These are phyloP conservation scores for Cheilosia grossa DNA, from an alignment of 2,888 invertebrate species.

Conservation along the genomic window DNA sequence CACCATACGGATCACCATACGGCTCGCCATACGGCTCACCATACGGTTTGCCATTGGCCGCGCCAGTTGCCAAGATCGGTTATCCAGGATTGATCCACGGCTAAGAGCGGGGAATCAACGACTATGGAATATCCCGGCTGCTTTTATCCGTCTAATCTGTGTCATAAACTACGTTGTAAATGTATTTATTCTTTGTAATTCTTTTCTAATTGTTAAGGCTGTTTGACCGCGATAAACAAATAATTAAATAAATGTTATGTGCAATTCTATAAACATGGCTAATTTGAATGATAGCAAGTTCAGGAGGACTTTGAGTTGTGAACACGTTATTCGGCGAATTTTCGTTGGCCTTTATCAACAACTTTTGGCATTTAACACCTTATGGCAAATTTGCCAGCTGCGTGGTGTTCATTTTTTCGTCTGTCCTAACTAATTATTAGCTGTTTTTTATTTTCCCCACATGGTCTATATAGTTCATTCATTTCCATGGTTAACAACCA, in stretches of 20 bases:
- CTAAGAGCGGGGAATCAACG: constrained; percentile 40
- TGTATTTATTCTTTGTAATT: constrained; percentile 75
- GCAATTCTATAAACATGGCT: constrained; percentile 67
- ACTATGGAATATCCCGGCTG: constrained; percentile 63
- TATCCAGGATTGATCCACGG: constrained; percentile 73
- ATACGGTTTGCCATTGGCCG: constrained; percentile 51
- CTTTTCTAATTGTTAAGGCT: constrained; percentile 80
- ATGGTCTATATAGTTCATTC: too few relatives aligned
- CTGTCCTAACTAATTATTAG: too few relatives aligned
- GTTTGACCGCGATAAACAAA: constrained; percentile 83
- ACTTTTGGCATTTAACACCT: too few relatives aligned
- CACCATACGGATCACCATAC: constrained; percentile 68
- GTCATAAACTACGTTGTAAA: constrained; percentile 74
- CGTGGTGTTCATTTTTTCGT: too few relatives aligned
- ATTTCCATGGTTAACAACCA: too few relatives aligned
- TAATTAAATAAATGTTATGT: constrained; percentile 78
- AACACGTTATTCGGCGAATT: too few relatives aligned
- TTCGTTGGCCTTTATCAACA: too few relatives aligned
- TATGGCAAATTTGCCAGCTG: too few relatives aligned
- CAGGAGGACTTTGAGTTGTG: too few relatives aligned
- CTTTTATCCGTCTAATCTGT: constrained; percentile 70
- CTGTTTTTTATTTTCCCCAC: too few relatives aligned
- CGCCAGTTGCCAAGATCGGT: constrained; percentile 41
- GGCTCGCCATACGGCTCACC: constrained; percentile 45
- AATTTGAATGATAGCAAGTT: not conserved